These are phyloP conservation scores for Pandemis corylana DNA, from an alignment of 2,888 invertebrate species.

Conservation along the genomic window DNA sequence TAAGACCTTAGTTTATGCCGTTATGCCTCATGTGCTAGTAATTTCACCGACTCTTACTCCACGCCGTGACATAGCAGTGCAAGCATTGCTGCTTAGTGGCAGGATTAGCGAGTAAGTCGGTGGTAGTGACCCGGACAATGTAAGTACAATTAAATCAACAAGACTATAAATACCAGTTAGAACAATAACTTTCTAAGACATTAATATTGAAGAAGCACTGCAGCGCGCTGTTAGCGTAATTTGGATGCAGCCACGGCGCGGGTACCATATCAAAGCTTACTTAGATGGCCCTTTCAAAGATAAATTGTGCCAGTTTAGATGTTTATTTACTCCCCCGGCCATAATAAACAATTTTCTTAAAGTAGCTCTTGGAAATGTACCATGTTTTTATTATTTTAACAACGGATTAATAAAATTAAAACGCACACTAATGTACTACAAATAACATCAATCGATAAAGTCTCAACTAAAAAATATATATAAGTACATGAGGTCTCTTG, in stretches of 20 bases:
- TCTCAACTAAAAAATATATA: no score
- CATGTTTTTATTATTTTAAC: neutral
- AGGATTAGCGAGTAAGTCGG: no score
- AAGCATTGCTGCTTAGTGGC: no score
- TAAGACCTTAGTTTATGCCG: no score
- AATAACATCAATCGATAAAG: no score
- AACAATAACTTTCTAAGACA: constrained; percentile 1
- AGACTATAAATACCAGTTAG: neutral
- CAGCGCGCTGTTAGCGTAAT: neutral
- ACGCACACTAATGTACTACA: no score
- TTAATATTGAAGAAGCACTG: constrained; percentile 7
- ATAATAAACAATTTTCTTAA: neutral
- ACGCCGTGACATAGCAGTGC: no score
- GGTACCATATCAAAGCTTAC: constrained; percentile 23
- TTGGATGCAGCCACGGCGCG: constrained; percentile 18
- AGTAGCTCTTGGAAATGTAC: neutral
- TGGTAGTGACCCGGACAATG: no score
- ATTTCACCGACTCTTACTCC: no score
- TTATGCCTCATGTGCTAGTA: no score
- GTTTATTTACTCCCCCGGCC: neutral
- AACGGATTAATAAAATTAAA: no score
- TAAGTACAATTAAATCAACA: neutral
- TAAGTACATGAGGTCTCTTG: neutral
- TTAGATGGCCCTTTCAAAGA: constrained; percentile 19
- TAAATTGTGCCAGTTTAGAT: constrained; percentile 7